Conservation (phyloP, 53 echinoderm and acorn worm species). For the Holothuria leucospilota region DNA sequence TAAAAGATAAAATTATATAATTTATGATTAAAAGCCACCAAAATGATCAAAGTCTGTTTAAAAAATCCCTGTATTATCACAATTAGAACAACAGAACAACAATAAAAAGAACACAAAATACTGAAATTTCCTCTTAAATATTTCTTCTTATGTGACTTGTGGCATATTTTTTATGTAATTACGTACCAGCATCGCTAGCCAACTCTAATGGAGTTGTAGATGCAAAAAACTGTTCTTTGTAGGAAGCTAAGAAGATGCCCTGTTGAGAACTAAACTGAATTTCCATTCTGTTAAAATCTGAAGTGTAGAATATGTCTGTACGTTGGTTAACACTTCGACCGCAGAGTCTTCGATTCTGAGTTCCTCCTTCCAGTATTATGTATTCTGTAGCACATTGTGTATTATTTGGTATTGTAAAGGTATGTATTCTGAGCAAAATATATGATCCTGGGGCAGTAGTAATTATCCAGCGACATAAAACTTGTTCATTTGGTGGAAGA, state of each 20-base stretch:
- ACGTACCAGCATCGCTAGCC: neutral
- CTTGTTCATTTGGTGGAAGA: neutral
- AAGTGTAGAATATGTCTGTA: neutral
- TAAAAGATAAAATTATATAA: too few species aligned
- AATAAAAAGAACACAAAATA: too few species aligned
- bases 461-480: conserved; percentile 22
- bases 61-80: too few species aligned
- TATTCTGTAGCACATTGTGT: neutral
- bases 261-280: neutral
- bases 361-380: neutral
- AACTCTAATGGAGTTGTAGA: neutral
- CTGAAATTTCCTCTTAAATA: too few species aligned
- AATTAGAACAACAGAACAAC: too few species aligned
- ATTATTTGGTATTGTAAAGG: neutral
- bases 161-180: too few species aligned
- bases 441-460: neutral
- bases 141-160: too few species aligned
- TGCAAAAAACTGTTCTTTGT: neutral
- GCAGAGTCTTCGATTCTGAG: neutral
- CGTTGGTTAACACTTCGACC: too few species aligned
- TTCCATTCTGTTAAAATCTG: neutral
- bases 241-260: neutral
- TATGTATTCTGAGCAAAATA: neutral
- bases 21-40: too few species aligned
- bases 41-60: too few species aligned